Evolutionary conservation across 2,113 vertebrate genomes (phyloP), one percentile per base, ranked within the genome.

Genomic region (Tragelaphus scriptus): DNA sequence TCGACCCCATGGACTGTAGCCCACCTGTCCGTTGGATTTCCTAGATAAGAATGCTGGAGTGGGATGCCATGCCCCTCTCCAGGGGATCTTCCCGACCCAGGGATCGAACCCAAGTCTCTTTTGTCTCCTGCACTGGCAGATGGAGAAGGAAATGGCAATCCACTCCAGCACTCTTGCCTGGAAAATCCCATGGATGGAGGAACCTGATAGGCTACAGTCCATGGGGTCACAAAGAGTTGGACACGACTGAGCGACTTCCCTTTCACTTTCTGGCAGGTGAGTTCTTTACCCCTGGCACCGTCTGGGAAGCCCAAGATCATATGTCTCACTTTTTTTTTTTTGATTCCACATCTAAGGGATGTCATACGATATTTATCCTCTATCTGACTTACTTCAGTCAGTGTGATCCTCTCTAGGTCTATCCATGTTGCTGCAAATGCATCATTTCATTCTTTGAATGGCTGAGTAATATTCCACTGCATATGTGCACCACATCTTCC

Each of bases 401-500:
- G 25, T 15, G 0, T 28, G 75, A 47, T 12, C 1, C 12, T 8
- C 71, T 77, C 40, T 28, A 9, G 75, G 25, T 28, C 40, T 26
- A 21, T 28, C 75, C 25, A 9, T 4, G 40, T 47, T 16, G 75
- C 75, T 79, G 75, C 12, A 15, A 2, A 15, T 15, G 40, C 13
- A 0, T 28, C 25, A 0, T 2, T 28, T 16, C 75, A 8, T 16
- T 47, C 40, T 15, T 4, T 8, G 7, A 15, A 7, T 4, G 40
- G 25, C 75, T 47, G 75, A 79, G 25, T 28, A 8, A 28, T 5
- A 26, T 3, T 14, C 71, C 23, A 14, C 6, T 13, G 6, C 2
- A 0, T 14, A 2, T 3, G 0, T 0, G 3, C 0, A 1, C 40
- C 40, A 0, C 25, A 0, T 4, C 25, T 13, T 79, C 75, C 40